These are phyloP conservation scores for Pocillopora meandrina DNA, from an alignment of 92 coral and sea anemone genomes.

Conservation along the genomic window DNA sequence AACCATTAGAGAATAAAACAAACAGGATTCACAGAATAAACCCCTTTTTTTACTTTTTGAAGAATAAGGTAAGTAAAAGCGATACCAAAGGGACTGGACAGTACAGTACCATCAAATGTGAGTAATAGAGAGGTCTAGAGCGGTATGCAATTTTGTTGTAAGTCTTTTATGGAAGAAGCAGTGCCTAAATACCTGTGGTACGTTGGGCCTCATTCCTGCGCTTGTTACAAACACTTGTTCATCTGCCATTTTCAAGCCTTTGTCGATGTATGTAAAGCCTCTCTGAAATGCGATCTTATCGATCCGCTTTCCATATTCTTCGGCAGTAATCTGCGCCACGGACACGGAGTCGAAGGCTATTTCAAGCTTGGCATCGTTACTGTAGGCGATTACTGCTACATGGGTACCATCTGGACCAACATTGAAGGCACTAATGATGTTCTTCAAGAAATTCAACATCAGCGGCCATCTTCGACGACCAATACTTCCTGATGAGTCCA, in stretches of 20 bases:
- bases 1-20: too few species aligned
- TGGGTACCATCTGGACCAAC: conserved; percentile 65
- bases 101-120: not conserved
- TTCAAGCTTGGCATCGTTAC: conserved; percentile 45
- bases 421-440: conserved; percentile 36
- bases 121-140: too few species aligned
- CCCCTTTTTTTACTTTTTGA: too few species aligned
- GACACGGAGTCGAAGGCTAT: conserved; percentile 48
- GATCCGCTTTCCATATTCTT: conserved; percentile 36
- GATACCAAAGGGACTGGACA: not conserved
- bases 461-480: conserved; percentile 51
- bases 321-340: conserved; percentile 29
- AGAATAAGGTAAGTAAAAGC: too few species aligned
- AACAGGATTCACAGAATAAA: too few species aligned
- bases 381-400: conserved; percentile 61
- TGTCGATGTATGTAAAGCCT: conserved; percentile 68
- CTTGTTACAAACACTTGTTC: conserved; percentile 39
- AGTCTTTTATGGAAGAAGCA: too few species aligned
- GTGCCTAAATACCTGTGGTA: too few species aligned
- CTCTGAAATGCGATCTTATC: conserved; percentile 45
- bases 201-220: conserved; percentile 45
- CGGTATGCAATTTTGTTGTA: too few species aligned
- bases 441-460: conserved; percentile 44
- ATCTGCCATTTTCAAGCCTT: conserved; percentile 45
- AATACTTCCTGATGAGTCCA: conserved; percentile 77